Base-by-base conservation (phyloP, 92 coral and sea anemone genomes). In the Pocillopora grandis region DNA sequence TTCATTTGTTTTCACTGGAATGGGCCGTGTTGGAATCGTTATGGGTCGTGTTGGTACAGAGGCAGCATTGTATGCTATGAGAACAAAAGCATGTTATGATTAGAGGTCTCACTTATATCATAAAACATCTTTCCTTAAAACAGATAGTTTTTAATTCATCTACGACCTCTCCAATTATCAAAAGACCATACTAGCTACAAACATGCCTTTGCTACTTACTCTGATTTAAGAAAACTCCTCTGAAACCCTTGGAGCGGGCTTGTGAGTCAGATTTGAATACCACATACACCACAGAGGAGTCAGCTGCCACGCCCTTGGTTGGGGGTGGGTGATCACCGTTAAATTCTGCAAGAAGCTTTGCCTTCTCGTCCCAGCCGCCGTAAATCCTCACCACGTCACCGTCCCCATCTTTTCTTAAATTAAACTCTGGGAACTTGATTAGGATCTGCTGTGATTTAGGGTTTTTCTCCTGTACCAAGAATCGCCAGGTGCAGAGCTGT, bases 401-500 rank as follows among this genome's bases (percentile, higher is more conserved):
- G 31, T 81, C 85, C 0, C 20, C 20, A 27, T 62, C 85, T 27
- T 72, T 81, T 48, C 48, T 62, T 60, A 81, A 75, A 18, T 60
- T n/a, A 16, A 81, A 81, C 71, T 81, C 85, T n/a, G 78, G 77
- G 62, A 81, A 81, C 17, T 59, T 81, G 67, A 81, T 58, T 13
- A 81, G 19, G 72, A 81, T 36, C 85, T 81, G 85, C 17, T 62
- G 49, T 2, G 19, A 61, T 71, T 13, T 52, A 10, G 76, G 75
- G 21, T 12, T 20, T n/a, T 36, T 64, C 27, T 59, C 21, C 9
- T 77, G 37, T 14, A 88, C 82, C 13, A 77, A 74, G 42, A 88
- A 68, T 19, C 86, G 67, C 91, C 91, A 88, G 14, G 91, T 71
- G 63, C 91, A 88, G 63, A 42, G 49, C 35, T 88, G 85, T 15